Evolutionary conservation across 2,888 invertebrate genomes (phyloP).

Genomic region (Lithophane ornitopus): DNA sequence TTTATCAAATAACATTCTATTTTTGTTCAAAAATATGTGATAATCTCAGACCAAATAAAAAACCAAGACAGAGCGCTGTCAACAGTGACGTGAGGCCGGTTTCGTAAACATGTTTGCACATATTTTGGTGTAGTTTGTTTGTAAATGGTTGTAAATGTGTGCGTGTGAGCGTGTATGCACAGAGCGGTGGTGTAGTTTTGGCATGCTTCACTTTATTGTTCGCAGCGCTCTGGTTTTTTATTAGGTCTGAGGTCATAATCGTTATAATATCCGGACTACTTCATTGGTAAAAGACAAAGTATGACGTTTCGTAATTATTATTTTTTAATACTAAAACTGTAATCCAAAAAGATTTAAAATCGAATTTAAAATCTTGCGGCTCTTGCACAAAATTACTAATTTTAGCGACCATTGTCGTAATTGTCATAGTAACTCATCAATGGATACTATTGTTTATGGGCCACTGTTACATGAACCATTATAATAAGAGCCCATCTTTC

Average conservation of each 20-base stretch:
- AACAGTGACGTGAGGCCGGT: too few species aligned
- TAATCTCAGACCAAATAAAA: too few species aligned
- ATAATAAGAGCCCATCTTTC: conserved; percentile 13
- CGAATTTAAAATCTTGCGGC: conserved; percentile 46
- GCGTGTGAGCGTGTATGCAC: too few species aligned
- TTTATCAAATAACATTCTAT: conserved; percentile 29
- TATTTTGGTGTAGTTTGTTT: too few species aligned
- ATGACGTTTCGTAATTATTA: conserved; percentile 35
- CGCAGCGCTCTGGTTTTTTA: too few species aligned
- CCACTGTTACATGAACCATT: conserved; percentile 6
- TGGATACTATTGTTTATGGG: conserved; percentile 3
- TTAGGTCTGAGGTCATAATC: conserved; percentile 28
- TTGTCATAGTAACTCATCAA: background rate
- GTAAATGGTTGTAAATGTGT: too few species aligned
- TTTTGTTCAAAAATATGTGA: conserved; percentile 23
- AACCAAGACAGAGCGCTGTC: too few species aligned
- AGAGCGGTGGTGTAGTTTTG: too few species aligned
- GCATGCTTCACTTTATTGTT: too few species aligned
- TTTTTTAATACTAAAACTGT: conserved; percentile 47
- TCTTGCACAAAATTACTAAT: conserved; percentile 17
- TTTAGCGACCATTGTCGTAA: background rate
- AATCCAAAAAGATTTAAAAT: conserved; percentile 63
- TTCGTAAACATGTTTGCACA: too few species aligned
- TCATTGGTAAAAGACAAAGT: conserved; percentile 44
- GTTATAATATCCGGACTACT: conserved; percentile 41